phyloP scores from a whole-genome alignment of 2,113 vertebrate genomes.

The Periophthalmus modestus region DNA sequence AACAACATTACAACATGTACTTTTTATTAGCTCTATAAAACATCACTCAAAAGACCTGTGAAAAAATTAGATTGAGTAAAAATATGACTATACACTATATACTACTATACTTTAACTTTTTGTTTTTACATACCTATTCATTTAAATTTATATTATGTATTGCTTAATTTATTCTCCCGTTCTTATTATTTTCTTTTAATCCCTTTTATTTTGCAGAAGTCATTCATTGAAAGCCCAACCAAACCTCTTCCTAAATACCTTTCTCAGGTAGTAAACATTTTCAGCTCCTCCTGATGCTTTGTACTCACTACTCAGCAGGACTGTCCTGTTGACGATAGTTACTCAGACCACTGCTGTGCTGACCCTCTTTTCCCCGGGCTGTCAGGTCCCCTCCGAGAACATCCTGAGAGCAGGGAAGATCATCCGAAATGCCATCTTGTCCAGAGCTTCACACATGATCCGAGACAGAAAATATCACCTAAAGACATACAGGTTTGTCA shows the following conservation, averaged over 20 bases:
- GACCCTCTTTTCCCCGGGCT: not conserved
- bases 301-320: not conserved
- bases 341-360: slow-evolving; percentile 3
- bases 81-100: no score
- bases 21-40: not conserved
- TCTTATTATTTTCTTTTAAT: slow-evolving; percentile 38
- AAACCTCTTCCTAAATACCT: slow-evolving; percentile 86
- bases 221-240: slow-evolving; percentile 86
- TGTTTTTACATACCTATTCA: no score
- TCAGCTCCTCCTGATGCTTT: slow-evolving; percentile 33
- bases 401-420: slow-evolving; percentile 90
- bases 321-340: slow-evolving; percentile 9
- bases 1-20: slow-evolving; percentile 6
- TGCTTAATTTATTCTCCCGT: slow-evolving; percentile 9
- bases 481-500: slow-evolving; percentile 90
- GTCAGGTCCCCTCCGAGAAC: slow-evolving; percentile 92
- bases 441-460: slow-evolving; percentile 94
- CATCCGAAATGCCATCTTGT: slow-evolving; percentile 88
- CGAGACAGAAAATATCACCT: slow-evolving; percentile 97
- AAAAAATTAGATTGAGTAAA: not conserved
- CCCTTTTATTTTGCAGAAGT: slow-evolving; percentile 91
- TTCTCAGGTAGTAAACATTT: slow-evolving; percentile 83
- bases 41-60: not conserved
- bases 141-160: no score
- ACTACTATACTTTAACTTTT: no score